Evolutionary conservation across 2,888 invertebrate species (phyloP).

Genomic region (Alsophila aescularia): DNA sequence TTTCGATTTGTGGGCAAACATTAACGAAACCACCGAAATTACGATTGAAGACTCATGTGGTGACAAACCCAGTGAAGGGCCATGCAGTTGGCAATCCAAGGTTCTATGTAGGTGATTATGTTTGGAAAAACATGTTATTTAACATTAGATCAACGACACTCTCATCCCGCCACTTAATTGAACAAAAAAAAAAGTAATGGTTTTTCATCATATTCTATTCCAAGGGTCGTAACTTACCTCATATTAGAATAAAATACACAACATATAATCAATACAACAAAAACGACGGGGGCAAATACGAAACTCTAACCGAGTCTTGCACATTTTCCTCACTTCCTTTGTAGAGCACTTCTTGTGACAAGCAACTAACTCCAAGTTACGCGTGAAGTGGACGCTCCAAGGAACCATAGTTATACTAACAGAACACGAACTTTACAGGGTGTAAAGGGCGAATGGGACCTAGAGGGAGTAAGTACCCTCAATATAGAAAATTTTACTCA

Average conservation of each 20-base stretch:
- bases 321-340: slow-evolving; percentile 32
- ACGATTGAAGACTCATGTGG: too few species aligned
- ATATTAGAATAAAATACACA: neutral
- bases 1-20: too few species aligned
- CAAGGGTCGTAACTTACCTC: neutral
- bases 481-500: too few species aligned
- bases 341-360: slow-evolving; percentile 27
- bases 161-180: neutral
- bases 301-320: slow-evolving; percentile 29
- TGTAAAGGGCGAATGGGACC: too few species aligned
- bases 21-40: too few species aligned
- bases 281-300: slow-evolving; percentile 19
- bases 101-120: too few species aligned
- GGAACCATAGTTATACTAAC: neutral
- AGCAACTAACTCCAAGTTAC: slow-evolving; percentile 18
- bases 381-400: slow-evolving; percentile 20
- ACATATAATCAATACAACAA: slow-evolving; percentile 20
- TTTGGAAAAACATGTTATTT: too few species aligned
- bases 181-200: neutral
- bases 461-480: too few species aligned
- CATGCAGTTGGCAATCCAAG: too few species aligned
- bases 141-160: too few species aligned
- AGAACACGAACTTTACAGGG: too few species aligned
- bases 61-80: too few species aligned
- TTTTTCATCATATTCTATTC: neutral